These are phyloP conservation scores for Leptopilina drosophilae DNA, from an alignment of 2,888 invertebrate species.

Conservation along the genomic window DNA sequence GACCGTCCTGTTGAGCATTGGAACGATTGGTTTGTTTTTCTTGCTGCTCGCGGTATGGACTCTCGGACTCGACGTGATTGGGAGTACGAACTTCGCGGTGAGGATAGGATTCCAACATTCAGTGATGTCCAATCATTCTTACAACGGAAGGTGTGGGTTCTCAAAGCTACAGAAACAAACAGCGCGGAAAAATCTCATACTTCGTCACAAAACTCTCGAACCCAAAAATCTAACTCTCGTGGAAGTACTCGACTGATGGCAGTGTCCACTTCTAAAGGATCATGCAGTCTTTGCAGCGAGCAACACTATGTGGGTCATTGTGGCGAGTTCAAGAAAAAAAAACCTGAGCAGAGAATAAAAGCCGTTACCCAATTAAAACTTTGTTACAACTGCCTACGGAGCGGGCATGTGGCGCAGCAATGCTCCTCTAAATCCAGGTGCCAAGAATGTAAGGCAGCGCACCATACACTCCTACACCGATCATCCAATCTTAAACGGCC, in stretches of 20 bases:
- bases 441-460: neutral
- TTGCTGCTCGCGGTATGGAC: neutral
- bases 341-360: neutral
- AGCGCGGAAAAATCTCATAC: neutral
- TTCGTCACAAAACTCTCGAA: neutral
- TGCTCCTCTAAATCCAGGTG: neutral
- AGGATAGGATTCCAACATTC: neutral
- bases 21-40: neutral
- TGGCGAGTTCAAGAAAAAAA: neutral
- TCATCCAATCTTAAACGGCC: too few species aligned
- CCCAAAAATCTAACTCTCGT: neutral
- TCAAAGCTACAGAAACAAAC: neutral
- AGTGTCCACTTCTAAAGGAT: neutral
- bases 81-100: neutral
- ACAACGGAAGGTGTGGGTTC: neutral
- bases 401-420: neutral
- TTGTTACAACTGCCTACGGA: neutral
- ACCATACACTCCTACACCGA: too few species aligned
- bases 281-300: neutral
- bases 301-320: conserved; percentile 4
- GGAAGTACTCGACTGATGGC: neutral
- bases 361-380: neutral
- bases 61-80: neutral
- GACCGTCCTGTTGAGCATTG: neutral
- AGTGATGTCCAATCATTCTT: neutral